Conservation (phyloP, 1,140 invertebrate species). For the Drosophila yakuba region DNA sequence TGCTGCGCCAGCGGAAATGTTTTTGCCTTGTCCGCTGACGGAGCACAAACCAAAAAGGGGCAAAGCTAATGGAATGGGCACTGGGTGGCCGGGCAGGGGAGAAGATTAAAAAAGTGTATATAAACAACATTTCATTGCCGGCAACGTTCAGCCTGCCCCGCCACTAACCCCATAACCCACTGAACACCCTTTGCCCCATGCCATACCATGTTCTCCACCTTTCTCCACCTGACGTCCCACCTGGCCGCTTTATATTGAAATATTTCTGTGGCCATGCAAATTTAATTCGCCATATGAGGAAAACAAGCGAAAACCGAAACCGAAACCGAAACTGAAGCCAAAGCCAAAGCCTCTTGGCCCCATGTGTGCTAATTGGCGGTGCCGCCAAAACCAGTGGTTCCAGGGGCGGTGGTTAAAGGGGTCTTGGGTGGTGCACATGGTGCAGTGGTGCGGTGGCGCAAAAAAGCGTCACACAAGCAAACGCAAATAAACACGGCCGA, state of each 20-base stretch:
- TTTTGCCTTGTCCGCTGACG: slow-evolving; percentile 54
- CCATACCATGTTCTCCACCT: neutral
- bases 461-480: slow-evolving; percentile 13
- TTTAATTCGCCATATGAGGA: slow-evolving; percentile 56
- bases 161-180: neutral
- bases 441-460: slow-evolving; percentile 11
- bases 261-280: slow-evolving; percentile 57
- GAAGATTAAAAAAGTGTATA: slow-evolving; percentile 48
- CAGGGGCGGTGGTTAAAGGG: neutral
- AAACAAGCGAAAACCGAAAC: slow-evolving; percentile 51
- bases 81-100: neutral
- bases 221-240: neutral
- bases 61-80: slow-evolving; percentile 32
- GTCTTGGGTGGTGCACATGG: neutral
- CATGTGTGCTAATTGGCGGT: slow-evolving; percentile 64
- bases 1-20: slow-evolving; percentile 62
- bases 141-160: slow-evolving; percentile 5
- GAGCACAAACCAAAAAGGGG: slow-evolving; percentile 51
- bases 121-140: slow-evolving; percentile 43
- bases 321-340: slow-evolving; percentile 39
- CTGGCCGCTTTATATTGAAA: slow-evolving; percentile 55
- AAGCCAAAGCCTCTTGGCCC: slow-evolving; percentile 52
- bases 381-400: slow-evolving; percentile 23
- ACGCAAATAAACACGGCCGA: slow-evolving; percentile 10
- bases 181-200: neutral